Evolutionary conservation across 2,888 invertebrate species (phyloP).

Genomic region (Maniola hyperantus): DNA sequence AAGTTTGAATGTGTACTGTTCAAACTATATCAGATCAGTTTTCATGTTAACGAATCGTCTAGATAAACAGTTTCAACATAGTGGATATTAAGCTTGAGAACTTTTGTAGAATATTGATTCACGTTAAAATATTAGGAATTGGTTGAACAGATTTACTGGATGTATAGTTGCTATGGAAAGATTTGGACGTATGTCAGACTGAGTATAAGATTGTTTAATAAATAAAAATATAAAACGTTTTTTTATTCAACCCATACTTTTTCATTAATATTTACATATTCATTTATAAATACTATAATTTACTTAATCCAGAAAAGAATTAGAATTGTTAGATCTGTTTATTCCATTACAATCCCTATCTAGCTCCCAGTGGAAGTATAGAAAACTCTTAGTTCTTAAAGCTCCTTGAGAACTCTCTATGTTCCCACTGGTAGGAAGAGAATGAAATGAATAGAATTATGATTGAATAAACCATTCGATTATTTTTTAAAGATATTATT

Average conservation of each 20-base stretch:
- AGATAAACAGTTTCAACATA: not conserved
- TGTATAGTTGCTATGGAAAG: conserved; percentile 67
- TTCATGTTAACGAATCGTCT: not conserved
- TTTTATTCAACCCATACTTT: conserved; percentile 30
- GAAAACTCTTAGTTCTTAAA: too few relatives aligned
- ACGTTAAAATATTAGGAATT: conserved; percentile 49
- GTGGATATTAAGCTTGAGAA: conserved; percentile 14
- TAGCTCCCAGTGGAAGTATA: too few relatives aligned
- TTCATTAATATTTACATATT: not conserved
- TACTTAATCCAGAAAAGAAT: conserved; percentile 5
- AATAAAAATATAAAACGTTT: conserved; percentile 54
- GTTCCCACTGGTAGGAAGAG: too few relatives aligned
- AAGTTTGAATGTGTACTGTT: too few relatives aligned
- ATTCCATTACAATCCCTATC: too few relatives aligned
- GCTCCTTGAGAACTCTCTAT: too few relatives aligned
- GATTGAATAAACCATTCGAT: too few relatives aligned
- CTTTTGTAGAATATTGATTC: conserved; percentile 38
- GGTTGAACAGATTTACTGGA: conserved; percentile 55
- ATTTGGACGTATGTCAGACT: conserved; percentile 69
- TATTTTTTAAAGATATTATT: too few relatives aligned
- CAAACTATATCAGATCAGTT: too few relatives aligned
- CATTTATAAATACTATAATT: not conserved
- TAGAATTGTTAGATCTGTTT: not conserved
- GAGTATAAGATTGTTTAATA: conserved; percentile 77
- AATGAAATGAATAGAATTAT: too few relatives aligned